These are phyloP conservation scores for Lepus americanus DNA, from an alignment of 2,113 vertebrate genomes.

Conservation along the genomic window DNA sequence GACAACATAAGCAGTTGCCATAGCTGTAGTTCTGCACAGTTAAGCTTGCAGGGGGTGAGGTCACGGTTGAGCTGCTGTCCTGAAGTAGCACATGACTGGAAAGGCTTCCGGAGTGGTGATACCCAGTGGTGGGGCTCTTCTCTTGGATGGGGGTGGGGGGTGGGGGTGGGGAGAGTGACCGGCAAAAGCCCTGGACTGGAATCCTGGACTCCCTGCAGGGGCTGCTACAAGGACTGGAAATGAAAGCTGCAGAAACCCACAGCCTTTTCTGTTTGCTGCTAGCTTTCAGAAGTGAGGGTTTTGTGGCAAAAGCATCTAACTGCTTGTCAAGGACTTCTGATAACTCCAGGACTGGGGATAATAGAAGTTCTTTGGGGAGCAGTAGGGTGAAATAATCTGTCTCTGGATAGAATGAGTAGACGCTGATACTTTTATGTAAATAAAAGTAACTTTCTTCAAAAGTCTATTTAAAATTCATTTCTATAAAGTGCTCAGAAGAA, in stretches of 20 bases:
- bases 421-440: conserved; percentile 31
- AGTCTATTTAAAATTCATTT: conserved; percentile 23
- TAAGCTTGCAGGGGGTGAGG: background rate
- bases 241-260: background rate
- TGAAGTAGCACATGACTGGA: background rate
- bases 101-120: background rate
- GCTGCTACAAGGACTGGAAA: background rate
- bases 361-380: background rate
- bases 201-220: background rate
- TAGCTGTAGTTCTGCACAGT: background rate
- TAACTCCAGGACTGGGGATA: background rate
- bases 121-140: background rate
- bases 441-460: conserved; percentile 48
- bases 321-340: background rate
- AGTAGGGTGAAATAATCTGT: conserved; percentile 37
- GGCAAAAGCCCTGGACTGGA: background rate
- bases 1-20: background rate
- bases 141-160: background rate
- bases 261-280: background rate
- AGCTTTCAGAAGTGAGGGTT: background rate
- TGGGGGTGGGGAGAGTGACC: background rate
- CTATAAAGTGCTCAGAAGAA: conserved; percentile 28
- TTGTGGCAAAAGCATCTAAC: background rate
- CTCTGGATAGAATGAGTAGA: conserved; percentile 32
- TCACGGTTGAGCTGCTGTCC: background rate